phyloP scores from a whole-genome alignment of 2,113 vertebrate genomes.

The Phylloscopus whistleri region DNA sequence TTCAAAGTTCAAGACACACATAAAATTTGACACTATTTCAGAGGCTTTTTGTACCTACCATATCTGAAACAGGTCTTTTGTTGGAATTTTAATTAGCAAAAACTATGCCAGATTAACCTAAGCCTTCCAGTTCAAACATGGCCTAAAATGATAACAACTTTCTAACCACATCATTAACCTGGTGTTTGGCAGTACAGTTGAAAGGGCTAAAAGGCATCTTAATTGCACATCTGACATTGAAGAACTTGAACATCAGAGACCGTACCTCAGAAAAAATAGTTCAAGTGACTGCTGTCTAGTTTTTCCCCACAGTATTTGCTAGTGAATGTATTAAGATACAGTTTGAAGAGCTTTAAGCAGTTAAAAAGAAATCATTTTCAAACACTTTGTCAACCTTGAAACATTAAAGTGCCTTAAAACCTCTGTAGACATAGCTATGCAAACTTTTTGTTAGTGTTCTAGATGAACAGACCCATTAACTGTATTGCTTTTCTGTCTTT shows the following conservation, averaged over 20 bases:
- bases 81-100: conserved; percentile 12
- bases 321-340: conserved; percentile 67
- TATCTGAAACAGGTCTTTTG: neutral
- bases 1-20: conserved; percentile 18
- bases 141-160: neutral
- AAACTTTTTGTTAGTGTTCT: conserved; percentile 82
- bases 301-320: conserved; percentile 59
- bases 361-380: conserved; percentile 62
- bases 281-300: conserved; percentile 56
- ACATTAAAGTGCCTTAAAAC: conserved; percentile 92
- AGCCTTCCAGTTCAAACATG: neutral
- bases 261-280: conserved; percentile 11
- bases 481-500: conserved; percentile 72
- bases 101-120: neutral
- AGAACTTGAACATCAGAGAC: conserved; percentile 57
- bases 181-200: neutral
- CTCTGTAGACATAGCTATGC: conserved; percentile 97
- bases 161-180: neutral
- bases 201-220: conserved; percentile 62
- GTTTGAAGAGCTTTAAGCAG: conserved; percentile 74
- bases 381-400: conserved; percentile 71
- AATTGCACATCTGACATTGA: conserved; percentile 43
- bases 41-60: conserved; percentile 38
- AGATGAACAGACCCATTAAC: conserved; percentile 68
- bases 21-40: conserved; percentile 1